A percentile compares a stretch with the other conserved stretches of the same genome.
phyloP scores from a whole-genome alignment of 2,113 vertebrate genomes.

The Formicarius rufipectus region DNA sequence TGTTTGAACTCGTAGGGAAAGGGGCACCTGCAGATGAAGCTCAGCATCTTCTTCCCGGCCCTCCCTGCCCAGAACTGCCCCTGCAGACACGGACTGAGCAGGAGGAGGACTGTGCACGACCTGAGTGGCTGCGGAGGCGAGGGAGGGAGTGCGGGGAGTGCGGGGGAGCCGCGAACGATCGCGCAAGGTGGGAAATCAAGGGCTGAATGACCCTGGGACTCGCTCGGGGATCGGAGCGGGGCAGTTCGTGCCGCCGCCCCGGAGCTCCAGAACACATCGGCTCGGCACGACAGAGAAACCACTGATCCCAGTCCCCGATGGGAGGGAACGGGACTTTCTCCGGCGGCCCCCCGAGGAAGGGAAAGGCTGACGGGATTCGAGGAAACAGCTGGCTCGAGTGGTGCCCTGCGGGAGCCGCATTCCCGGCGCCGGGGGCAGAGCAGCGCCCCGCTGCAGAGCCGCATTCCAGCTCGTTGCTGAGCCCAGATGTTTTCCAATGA shows the following conservation, averaged over 20 bases:
- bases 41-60: neutral
- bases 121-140: neutral
- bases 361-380: slow-evolving; percentile 67
- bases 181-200: slow-evolving; percentile 35
- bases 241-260: neutral
- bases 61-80: neutral
- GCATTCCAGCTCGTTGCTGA: slow-evolving; percentile 71
- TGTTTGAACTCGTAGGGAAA: neutral
- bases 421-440: too few species aligned
- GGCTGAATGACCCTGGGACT: slow-evolving; percentile 28
- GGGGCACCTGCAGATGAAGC: slow-evolving; percentile 16
- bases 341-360: slow-evolving; percentile 46
- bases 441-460: slow-evolving; percentile 52
- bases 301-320: neutral
- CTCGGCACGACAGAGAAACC: slow-evolving; percentile 19
- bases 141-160: neutral
- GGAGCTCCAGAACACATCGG: slow-evolving; percentile 18
- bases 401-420: slow-evolving; percentile 64
- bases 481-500: slow-evolving; percentile 77
- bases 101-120: neutral
- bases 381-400: slow-evolving; percentile 73
- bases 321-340: neutral
- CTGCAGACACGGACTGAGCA: neutral
- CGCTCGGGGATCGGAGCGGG: neutral
- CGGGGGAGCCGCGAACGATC: neutral